Percentiles rank a stretch among this genome's conserved stretches.
These are phyloP conservation scores for Melieria picta DNA, from an alignment of 2,888 invertebrate genomes.

Conservation along the genomic window DNA sequence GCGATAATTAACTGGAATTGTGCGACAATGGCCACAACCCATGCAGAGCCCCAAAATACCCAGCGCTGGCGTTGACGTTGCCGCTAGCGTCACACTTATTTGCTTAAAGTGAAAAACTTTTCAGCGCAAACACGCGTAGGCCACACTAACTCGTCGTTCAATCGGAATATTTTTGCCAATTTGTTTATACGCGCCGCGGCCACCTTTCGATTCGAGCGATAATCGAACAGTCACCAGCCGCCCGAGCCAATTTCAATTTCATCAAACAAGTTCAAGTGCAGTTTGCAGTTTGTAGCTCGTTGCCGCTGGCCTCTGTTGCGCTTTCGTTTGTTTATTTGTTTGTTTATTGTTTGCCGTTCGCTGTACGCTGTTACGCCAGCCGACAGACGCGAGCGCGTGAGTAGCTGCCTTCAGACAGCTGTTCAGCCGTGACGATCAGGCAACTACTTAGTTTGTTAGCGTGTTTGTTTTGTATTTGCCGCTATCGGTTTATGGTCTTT, in stretches of 20 bases:
- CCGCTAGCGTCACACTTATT: background rate
- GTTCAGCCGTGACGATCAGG: background rate
- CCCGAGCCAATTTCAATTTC: background rate
- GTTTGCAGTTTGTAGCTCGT: background rate
- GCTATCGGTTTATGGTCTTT: too few species aligned
- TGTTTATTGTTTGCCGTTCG: background rate
- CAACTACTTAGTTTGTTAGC: background rate
- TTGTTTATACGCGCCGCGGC: background rate
- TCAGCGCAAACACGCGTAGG: background rate
- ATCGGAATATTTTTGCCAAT: background rate
- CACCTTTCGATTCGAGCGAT: background rate
- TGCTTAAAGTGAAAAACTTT: conserved; percentile 13
- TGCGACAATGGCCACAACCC: conserved; percentile 17
- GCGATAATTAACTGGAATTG: background rate
- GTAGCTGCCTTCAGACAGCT: background rate
- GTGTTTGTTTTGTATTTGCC: too few species aligned
- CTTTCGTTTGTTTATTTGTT: background rate
- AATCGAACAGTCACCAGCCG: background rate
- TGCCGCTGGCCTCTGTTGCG: background rate
- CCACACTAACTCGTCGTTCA: background rate
- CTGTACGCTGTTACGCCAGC: background rate
- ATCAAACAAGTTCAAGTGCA: conserved; percentile 47
- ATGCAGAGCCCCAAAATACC: background rate
- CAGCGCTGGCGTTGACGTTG: background rate
- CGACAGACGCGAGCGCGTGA: background rate